Conservation (phyloP, 2,888 invertebrate species). For the Sesia apiformis region DNA sequence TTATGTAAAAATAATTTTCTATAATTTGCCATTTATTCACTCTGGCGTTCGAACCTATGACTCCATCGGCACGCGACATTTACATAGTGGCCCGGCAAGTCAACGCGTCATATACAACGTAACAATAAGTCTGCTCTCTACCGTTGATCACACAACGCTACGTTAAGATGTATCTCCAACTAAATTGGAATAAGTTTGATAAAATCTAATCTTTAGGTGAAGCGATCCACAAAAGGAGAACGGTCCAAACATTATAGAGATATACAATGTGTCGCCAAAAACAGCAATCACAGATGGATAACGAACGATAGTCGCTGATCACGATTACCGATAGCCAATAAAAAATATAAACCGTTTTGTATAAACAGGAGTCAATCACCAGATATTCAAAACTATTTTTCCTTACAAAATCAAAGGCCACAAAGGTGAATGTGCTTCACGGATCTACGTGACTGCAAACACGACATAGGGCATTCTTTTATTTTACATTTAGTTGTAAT, state of each 20-base stretch:
- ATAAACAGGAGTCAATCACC: too few relatives aligned
- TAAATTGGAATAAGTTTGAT: conserved; percentile 55
- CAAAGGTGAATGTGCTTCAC: background rate
- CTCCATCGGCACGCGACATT: conserved; percentile 68
- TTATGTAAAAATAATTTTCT: conserved; percentile 36
- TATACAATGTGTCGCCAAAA: conserved; percentile 44
- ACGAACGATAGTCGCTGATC: too few relatives aligned
- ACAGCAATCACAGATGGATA: too few relatives aligned
- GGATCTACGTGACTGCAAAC: background rate
- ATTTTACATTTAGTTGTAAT: too few relatives aligned
- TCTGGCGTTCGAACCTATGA: conserved; percentile 56
- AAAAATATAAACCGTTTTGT: too few relatives aligned
- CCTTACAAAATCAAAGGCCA: background rate
- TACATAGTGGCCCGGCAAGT: conserved; percentile 43
- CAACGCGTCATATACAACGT: conserved; percentile 14
- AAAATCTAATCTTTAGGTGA: conserved; percentile 41
- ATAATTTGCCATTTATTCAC: conserved; percentile 52
- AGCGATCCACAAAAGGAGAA: conserved; percentile 39
- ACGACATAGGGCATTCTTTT: background rate
- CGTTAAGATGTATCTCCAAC: conserved; percentile 19
- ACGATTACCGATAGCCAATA: too few relatives aligned
- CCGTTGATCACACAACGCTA: too few relatives aligned
- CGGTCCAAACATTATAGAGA: conserved; percentile 42
- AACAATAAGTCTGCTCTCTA: background rate
- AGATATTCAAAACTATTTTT: too few relatives aligned